Evolutionary conservation across 92 coral and sea anemone species (phyloP).

Genomic region (Montipora capitata): DNA sequence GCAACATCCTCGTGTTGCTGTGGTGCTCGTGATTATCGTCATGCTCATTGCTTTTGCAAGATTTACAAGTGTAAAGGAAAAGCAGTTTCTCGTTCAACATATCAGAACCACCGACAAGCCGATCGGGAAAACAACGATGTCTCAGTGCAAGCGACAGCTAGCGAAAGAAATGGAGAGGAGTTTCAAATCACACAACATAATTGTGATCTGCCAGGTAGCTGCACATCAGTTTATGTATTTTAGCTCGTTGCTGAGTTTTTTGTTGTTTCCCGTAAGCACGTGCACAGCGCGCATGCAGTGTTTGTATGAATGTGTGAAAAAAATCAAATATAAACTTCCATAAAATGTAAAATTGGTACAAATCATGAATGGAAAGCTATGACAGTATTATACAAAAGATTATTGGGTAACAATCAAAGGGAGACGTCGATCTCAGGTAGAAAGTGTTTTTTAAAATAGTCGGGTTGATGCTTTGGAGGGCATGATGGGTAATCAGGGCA

Average conservation of each 20-base stretch:
- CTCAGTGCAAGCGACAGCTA: slow-evolving; percentile 21
- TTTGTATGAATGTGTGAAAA: neutral
- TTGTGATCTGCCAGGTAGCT: neutral
- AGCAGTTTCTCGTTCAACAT: slow-evolving; percentile 79
- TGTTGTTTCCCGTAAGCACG: neutral
- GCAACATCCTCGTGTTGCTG: slow-evolving; percentile 72
- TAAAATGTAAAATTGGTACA: neutral
- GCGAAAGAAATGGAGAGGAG: slow-evolving; percentile 18
- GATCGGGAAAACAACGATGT: slow-evolving; percentile 8
- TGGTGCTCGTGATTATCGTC: slow-evolving; percentile 65
- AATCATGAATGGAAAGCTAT: neutral
- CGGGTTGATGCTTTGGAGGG: too few species aligned
- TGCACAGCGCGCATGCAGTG: slow-evolving; percentile 8
- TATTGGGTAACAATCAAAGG: neutral
- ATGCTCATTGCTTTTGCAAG: slow-evolving; percentile 69
- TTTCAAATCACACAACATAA: slow-evolving; percentile 5
- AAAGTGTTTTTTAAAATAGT: neutral
- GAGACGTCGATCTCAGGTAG: neutral
- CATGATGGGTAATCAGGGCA: too few species aligned
- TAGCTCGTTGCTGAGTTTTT: neutral
- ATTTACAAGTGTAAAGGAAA: slow-evolving; percentile 67
- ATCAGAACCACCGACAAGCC: slow-evolving; percentile 63
- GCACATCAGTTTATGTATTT: neutral
- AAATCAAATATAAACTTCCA: neutral
- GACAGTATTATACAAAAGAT: neutral